Percentiles rank a stretch among this genome's conserved stretches.
Conservation (phyloP, 2,113 vertebrate genomes). For the Thunnus thynnus region DNA sequence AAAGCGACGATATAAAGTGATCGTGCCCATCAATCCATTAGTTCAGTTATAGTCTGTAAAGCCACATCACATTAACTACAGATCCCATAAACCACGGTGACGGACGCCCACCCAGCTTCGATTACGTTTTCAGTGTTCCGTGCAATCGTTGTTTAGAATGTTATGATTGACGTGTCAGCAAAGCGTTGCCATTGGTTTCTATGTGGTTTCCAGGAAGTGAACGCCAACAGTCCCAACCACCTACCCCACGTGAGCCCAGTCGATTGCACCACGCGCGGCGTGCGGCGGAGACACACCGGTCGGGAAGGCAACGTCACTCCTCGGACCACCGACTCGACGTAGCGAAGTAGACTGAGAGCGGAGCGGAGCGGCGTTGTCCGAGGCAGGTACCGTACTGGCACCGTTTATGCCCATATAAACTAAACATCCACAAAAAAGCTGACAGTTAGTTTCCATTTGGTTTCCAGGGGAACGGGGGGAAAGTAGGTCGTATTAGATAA, state of each 20-base stretch:
- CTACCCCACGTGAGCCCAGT: slow-evolving; percentile 82
- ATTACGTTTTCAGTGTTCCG: background rate
- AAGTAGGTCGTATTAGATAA: slow-evolving; percentile 79
- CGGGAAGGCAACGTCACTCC: slow-evolving; percentile 82
- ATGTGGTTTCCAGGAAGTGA: slow-evolving; percentile 85
- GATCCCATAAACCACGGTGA: slow-evolving; percentile 32
- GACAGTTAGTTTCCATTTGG: slow-evolving; percentile 4
- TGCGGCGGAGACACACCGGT: slow-evolving; percentile 78
- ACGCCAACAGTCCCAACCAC: slow-evolving; percentile 70
- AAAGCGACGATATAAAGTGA: background rate
- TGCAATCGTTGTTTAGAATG: slow-evolving; percentile 53
- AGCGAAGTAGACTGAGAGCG: slow-evolving; percentile 70
- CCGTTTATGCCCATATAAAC: background rate
- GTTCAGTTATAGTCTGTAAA: background rate
- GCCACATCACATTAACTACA: slow-evolving; percentile 45
- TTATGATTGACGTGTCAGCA: slow-evolving; percentile 45
- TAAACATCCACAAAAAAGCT: background rate
- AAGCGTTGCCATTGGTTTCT: slow-evolving; percentile 65
- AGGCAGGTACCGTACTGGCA: slow-evolving; percentile 76
- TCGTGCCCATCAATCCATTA: background rate
- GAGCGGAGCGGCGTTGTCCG: slow-evolving; percentile 85
- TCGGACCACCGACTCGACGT: slow-evolving; percentile 76
- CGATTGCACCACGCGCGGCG: slow-evolving; percentile 82
- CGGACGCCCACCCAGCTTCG: background rate
- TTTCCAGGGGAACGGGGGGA: slow-evolving; percentile 23